phyloP scores from a whole-genome alignment of 1,140 invertebrate genomes.

The Pentalonia nigronervosa region DNA sequence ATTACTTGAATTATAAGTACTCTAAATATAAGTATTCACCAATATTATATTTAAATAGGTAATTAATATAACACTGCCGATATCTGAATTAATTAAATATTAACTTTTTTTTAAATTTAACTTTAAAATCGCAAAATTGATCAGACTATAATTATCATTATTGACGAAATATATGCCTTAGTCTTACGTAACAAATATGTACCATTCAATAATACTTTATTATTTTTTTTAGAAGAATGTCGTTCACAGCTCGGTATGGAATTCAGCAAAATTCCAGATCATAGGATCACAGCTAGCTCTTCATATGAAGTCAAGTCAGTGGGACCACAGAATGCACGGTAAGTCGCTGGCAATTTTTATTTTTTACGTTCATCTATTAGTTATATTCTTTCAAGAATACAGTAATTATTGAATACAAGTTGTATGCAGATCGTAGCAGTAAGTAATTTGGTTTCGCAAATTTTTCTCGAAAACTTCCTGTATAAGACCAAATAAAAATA shows the following conservation, averaged over 20 bases:
- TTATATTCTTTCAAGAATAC: not conserved
- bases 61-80: not conserved
- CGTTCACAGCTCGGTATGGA: conserved; percentile 87
- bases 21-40: not conserved
- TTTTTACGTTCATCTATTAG: not conserved
- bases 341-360: conserved; percentile 63
- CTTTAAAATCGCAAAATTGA: not conserved
- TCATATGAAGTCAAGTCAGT: conserved; percentile 90
- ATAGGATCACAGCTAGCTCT: conserved; percentile 85
- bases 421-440: no score
- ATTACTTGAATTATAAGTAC: not conserved
- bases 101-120: not conserved
- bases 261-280: conserved; percentile 84
- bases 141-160: not conserved
- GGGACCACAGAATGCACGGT: conserved; percentile 90
- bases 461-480: not conserved
- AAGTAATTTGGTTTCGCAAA: not conserved
- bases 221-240: conserved; percentile 73
- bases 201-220: not conserved
- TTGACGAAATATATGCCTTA: not conserved
- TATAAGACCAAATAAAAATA: not conserved
- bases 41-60: not conserved
- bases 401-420: not conserved
- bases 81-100: not conserved
- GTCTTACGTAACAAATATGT: not conserved